A percentile compares a stretch with the other conserved stretches of the same genome.
Evolutionary conservation across 1,140 invertebrate genomes (phyloP).

Genomic region (Dendrolimus punctatus): DNA sequence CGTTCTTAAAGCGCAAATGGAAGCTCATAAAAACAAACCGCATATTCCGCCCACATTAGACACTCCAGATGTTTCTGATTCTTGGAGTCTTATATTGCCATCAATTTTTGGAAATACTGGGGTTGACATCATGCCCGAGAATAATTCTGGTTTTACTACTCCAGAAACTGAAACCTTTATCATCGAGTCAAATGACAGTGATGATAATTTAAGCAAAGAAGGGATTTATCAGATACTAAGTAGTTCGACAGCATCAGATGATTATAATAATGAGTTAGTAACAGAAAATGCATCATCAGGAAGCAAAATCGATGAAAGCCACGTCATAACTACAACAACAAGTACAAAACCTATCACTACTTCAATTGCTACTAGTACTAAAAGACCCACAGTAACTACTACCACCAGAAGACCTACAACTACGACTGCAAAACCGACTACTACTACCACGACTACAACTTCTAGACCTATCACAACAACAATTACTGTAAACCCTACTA

Average conservation of each 20-base stretch:
- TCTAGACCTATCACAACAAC: constrained; percentile 18
- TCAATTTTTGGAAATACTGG: constrained; percentile 82
- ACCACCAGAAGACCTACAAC: constrained; percentile 18
- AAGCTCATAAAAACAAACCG: constrained; percentile 76
- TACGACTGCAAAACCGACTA: constrained; percentile 15
- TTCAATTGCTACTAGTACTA: constrained; percentile 19
- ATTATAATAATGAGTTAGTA: constrained; percentile 14
- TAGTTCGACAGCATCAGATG: constrained; percentile 20
- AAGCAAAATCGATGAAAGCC: constrained; percentile 7
- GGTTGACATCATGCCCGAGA: constrained; percentile 74
- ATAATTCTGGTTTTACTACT: constrained; percentile 66
- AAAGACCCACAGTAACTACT: constrained; percentile 13
- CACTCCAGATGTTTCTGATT: constrained; percentile 79
- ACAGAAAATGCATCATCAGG: constrained; percentile 4
- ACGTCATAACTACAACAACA: constrained; percentile 21
- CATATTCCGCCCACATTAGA: constrained; percentile 73
- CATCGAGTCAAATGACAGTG: constrained; percentile 31
- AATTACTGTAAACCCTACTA: constrained; percentile 17
- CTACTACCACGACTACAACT: constrained; percentile 19
- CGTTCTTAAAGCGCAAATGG: constrained; percentile 84
- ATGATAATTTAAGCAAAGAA: constrained; percentile 51
- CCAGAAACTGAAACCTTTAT: constrained; percentile 74
- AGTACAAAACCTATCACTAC: constrained; percentile 17
- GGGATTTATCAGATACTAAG: constrained; percentile 32
- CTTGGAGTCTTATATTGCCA: constrained; percentile 87